Base-by-base conservation (phyloP, 1,140 invertebrate genomes). In the Danaus plexippus region DNA sequence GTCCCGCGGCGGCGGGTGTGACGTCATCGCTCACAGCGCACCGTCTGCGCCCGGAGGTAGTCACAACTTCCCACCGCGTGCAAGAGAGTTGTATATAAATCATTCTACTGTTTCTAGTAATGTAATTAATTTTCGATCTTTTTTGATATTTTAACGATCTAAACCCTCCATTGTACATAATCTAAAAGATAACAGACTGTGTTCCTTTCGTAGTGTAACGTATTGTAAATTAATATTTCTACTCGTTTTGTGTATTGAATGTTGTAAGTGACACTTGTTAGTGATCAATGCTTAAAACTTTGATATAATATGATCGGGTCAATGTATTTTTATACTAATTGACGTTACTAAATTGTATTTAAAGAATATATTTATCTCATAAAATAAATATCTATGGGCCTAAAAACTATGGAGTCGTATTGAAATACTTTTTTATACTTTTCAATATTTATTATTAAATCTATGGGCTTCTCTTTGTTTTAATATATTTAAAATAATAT, bases 51-150 rank as follows among this genome's bases (percentile, higher is more conserved):
- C 93, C 92, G 44, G 93, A 94, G 85, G 92, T 94, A 52, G 92
- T 95, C 59, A 94, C 93, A 63, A 93, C 93, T 48, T 94, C 93
- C 47, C 94, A 94, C 88, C 90, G 92, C 67, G 93, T 94, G 85
- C 93, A 95, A 84, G 93, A 95, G 88, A 94, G 93, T 88, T 95
- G 93, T 92, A 95, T 95, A 92, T 86, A 83, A 71, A 73, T 32
- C 52, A 43, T 42, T 49, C 15, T 8, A 32, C 22, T 32, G 22
- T 32, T 32, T 32, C 12, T 52, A 60, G 41, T 45, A 41, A 22
- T 45, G 44, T n/a, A 45, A 45, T 45, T 45, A n/a, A 45, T 45
- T 45, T 49, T 32, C n/a, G 18, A 11, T 22, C 40, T 50, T 40
- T 6, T 11, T 41, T 42, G n/a, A 50, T 11, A 41, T 50, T 41